These are phyloP conservation scores for Barbus barbus DNA, from an alignment of 2,113 vertebrate genomes.

Conservation along the genomic window DNA sequence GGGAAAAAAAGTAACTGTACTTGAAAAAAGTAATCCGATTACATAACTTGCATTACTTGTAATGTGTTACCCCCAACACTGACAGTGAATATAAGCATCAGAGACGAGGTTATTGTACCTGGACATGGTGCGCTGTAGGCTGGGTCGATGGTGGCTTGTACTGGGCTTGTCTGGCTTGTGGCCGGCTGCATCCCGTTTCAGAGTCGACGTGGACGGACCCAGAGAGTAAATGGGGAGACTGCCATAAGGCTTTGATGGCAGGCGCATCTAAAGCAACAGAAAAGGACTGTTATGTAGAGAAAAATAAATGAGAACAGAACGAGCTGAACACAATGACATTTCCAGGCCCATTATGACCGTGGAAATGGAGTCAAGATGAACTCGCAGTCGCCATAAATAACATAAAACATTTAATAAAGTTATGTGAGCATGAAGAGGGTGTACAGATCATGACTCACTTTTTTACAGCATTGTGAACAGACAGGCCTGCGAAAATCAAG, in stretches of 20 bases:
- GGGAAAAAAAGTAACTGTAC: too few relatives aligned
- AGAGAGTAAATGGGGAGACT: constrained; percentile 94
- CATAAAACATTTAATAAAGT: too few relatives aligned
- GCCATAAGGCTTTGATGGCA: constrained; percentile 95
- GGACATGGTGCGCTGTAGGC: constrained; percentile 76
- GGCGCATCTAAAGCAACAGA: constrained; percentile 82
- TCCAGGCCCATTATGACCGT: background rate
- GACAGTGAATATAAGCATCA: background rate
- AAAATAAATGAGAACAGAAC: background rate
- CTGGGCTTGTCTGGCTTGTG: constrained; percentile 81
- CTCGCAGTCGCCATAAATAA: background rate
- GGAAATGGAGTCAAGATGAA: background rate
- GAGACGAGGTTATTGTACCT: constrained; percentile 63
- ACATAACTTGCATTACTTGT: too few relatives aligned
- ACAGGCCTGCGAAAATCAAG: too few relatives aligned
- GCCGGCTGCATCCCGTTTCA: constrained; percentile 78
- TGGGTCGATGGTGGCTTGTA: constrained; percentile 77
- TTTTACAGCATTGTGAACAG: too few relatives aligned
- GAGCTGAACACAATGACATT: too few relatives aligned
- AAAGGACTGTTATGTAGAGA: background rate
- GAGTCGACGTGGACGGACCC: constrained; percentile 72
- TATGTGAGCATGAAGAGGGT: too few relatives aligned
- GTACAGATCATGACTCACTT: too few relatives aligned
- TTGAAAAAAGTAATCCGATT: too few relatives aligned
- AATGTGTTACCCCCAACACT: too few relatives aligned